These are phyloP conservation scores for Drosophila sproati DNA, from an alignment of 1,140 invertebrate genomes.

Conservation along the genomic window DNA sequence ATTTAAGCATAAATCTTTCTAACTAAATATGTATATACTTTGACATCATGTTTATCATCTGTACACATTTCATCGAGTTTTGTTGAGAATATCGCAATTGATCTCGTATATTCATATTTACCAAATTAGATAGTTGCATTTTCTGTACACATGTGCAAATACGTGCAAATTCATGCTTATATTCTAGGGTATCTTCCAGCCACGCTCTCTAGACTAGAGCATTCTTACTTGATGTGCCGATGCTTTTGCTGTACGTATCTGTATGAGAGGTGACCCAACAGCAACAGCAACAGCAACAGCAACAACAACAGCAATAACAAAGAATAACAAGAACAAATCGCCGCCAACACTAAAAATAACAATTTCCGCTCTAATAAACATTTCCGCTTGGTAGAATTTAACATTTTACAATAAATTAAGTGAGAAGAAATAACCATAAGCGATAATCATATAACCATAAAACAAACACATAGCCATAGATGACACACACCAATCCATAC, in stretches of 20 bases:
- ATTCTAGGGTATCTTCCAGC: too few species aligned
- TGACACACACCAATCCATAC: neutral
- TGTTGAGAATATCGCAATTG: too few species aligned
- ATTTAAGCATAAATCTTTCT: too few species aligned
- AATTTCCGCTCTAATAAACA: constrained; percentile 84
- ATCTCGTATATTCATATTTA: too few species aligned
- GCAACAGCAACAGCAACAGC: constrained; percentile 4
- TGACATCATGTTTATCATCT: too few species aligned
- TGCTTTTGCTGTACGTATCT: constrained; percentile 43
- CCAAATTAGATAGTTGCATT: too few species aligned
- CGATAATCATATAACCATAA: constrained; percentile 59
- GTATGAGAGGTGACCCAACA: constrained; percentile 19
- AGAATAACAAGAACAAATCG: constrained; percentile 47
- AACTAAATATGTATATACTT: too few species aligned
- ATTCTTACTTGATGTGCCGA: constrained; percentile 11
- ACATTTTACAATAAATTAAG: constrained; percentile 83
- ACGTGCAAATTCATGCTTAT: too few species aligned
- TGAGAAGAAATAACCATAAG: constrained; percentile 77
- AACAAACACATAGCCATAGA: constrained; percentile 32
- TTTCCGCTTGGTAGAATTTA: constrained; percentile 84
- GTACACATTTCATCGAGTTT: too few species aligned
- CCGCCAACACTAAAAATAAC: constrained; percentile 83
- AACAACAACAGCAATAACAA: neutral
- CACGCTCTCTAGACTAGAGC: too few species aligned
- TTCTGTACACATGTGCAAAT: too few species aligned